Evolutionary conservation across 2,113 vertebrate species (phyloP).

Genomic region (Calidris pugnax): DNA sequence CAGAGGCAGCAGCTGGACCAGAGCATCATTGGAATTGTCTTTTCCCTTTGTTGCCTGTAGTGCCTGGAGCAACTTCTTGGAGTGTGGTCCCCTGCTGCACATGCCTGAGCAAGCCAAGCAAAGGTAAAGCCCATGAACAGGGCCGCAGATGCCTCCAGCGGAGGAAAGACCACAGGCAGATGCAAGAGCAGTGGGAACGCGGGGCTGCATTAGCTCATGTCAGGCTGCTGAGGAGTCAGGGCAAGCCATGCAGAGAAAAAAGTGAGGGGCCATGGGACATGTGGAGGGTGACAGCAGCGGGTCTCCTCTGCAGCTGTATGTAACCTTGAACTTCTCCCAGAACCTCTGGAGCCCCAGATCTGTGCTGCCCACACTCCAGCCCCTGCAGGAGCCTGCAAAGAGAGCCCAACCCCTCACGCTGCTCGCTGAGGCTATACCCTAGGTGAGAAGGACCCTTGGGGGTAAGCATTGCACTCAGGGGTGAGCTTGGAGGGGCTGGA

Average conservation of each 20-base stretch:
- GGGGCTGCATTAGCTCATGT: neutral
- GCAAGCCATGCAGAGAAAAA: accelerated
- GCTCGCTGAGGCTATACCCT: accelerated
- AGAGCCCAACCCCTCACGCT: accelerated
- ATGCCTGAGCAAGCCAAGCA: neutral
- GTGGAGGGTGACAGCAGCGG: neutral
- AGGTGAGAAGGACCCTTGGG: neutral
- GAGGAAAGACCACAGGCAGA: neutral
- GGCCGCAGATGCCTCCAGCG: neutral
- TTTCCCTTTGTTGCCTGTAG: neutral
- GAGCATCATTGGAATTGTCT: neutral
- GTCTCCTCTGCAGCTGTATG: neutral
- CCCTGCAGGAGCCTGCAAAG: neutral
- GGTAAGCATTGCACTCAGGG: accelerated
- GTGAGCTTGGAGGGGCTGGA: neutral
- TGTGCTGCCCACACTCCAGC: too few relatives aligned
- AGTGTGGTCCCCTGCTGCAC: neutral
- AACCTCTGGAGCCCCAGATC: neutral
- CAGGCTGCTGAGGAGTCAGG: neutral
- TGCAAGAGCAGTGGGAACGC: accelerated
- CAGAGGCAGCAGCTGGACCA: neutral
- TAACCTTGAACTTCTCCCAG: neutral
- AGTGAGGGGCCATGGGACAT: accelerated
- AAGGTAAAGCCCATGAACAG: accelerated
- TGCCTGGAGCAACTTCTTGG: neutral